Conservation (phyloP, 2,888 invertebrate species). For the Zootermopsis nevadensis region DNA sequence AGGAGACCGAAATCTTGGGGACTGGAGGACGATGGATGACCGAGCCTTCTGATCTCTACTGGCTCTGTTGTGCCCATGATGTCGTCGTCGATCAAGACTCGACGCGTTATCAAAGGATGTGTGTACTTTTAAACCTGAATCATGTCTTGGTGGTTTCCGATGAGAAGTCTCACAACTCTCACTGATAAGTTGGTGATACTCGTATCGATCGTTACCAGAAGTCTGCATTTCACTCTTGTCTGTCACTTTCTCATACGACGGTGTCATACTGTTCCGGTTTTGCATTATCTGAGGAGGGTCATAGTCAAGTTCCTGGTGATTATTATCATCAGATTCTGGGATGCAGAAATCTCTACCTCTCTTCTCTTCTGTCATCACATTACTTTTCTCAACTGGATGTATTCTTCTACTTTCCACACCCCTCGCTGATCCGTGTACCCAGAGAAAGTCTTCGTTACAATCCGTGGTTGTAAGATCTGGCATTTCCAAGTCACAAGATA, state of each 20-base stretch:
- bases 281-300: constrained; percentile 5
- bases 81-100: constrained; percentile 69
- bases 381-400: constrained; percentile 10
- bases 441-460: constrained; percentile 76
- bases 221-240: constrained; percentile 8
- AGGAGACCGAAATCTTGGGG: constrained; percentile 48
- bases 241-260: constrained; percentile 21
- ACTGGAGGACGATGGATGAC: constrained; percentile 62
- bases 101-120: constrained; percentile 61
- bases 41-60: constrained; percentile 74
- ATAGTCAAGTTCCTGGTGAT: background rate
- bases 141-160: constrained; percentile 37
- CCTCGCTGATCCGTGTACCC: constrained; percentile 65
- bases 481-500: background rate
- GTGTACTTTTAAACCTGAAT: constrained; percentile 22
- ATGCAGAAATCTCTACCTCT: background rate
- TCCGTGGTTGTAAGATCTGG: constrained; percentile 70
- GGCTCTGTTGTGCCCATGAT: constrained; percentile 63
- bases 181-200: background rate
- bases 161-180: constrained; percentile 13
- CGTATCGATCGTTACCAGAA: background rate
- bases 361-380: background rate
- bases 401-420: constrained; percentile 5
- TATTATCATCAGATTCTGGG: constrained; percentile 4
- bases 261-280: background rate